phyloP scores from a whole-genome alignment of 2,113 vertebrate genomes.

The Urocynchramus pylzowi region DNA sequence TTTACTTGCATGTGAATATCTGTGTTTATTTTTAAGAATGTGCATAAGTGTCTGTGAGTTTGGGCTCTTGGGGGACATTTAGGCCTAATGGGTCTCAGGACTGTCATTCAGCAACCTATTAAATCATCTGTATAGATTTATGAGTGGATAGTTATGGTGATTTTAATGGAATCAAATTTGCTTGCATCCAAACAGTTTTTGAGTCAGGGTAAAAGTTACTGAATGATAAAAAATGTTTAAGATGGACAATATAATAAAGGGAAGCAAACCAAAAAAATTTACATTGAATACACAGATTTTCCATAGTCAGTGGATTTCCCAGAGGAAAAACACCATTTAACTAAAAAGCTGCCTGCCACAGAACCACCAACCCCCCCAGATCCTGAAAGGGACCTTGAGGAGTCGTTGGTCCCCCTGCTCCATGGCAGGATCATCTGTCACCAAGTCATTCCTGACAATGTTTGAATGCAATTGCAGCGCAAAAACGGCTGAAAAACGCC shows the following conservation, averaged over 20 bases:
- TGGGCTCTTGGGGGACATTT: background rate
- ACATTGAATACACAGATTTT: background rate
- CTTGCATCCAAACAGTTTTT: background rate
- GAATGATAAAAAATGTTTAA: background rate
- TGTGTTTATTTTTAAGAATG: background rate
- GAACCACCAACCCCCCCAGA: background rate
- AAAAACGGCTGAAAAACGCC: accelerated
- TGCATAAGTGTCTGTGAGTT: background rate
- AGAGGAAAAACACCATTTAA: background rate
- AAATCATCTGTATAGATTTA: background rate
- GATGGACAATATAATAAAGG: background rate
- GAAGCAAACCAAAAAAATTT: background rate
- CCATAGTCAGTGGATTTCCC: background rate
- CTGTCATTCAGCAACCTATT: background rate
- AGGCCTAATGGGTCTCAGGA: background rate
- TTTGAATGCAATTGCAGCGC: accelerated
- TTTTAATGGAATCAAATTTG: background rate
- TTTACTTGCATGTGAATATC: background rate
- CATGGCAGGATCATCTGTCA: background rate
- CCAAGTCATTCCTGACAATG: background rate
- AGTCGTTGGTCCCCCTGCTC: background rate
- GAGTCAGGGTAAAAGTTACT: background rate
- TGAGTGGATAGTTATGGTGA: background rate
- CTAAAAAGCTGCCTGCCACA: slow-evolving; percentile 25
- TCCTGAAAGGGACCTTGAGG: background rate